phyloP scores from a whole-genome alignment of 1,140 invertebrate genomes.

The Conus ventricosus region DNA sequence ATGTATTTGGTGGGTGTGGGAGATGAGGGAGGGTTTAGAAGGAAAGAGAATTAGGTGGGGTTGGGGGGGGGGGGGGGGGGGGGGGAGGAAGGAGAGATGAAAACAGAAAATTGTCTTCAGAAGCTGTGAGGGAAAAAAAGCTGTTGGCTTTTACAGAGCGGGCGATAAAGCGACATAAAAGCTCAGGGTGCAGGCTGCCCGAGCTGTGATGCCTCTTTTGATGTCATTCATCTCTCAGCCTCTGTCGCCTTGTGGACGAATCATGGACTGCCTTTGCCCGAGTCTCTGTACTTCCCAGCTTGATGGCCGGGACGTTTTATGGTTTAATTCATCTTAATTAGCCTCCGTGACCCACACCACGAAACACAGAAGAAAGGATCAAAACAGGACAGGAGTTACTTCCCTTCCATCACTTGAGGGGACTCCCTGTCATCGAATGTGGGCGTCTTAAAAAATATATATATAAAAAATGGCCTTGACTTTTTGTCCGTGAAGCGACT shows the following conservation, averaged over 20 bases:
- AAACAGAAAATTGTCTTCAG: slow-evolving; percentile 14
- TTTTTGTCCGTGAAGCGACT: no score
- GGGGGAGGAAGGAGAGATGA: background rate
- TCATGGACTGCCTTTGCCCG: background rate
- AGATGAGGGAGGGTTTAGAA: no score
- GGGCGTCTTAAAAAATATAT: no score
- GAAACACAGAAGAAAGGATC: background rate
- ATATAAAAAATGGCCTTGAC: no score
- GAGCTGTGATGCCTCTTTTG: slow-evolving; percentile 20
- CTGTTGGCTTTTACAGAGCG: background rate
- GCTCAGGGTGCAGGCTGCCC: background rate
- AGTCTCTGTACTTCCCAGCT: background rate
- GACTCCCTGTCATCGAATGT: no score
- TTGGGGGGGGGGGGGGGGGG: no score
- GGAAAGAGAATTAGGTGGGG: no score
- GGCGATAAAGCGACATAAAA: slow-evolving; percentile 24
- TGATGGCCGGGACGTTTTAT: slow-evolving; percentile 7
- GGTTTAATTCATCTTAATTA: slow-evolving; percentile 32
- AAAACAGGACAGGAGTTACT: slow-evolving; percentile 21
- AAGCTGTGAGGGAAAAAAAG: background rate
- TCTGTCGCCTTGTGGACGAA: background rate
- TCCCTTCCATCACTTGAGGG: background rate
- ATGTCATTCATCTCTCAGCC: slow-evolving; percentile 8
- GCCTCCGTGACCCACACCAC: background rate
- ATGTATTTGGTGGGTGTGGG: no score